A percentile compares a stretch with the other conserved stretches of the same genome.
Conservation (phyloP, 2,797 vertebrate species). For the Lagocephalus sceleratus region DNA sequence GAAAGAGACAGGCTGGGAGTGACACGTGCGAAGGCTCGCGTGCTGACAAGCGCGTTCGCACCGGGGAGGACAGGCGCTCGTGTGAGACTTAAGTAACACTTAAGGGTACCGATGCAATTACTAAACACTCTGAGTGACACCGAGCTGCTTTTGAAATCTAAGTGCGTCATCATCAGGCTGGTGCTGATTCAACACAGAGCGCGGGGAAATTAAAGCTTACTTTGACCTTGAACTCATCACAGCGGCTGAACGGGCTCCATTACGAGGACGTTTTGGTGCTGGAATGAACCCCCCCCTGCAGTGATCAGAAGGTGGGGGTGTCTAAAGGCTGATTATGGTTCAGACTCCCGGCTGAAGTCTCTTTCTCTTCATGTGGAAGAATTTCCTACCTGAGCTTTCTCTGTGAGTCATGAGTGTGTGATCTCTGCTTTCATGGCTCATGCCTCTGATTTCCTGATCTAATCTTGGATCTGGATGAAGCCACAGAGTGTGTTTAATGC, state of each 20-base stretch:
- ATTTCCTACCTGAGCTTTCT: conserved; percentile 17
- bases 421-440: conserved; percentile 12
- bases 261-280: conserved; percentile 32
- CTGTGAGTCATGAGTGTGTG: conserved; percentile 12
- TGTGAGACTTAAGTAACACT: not conserved
- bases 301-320: conserved; percentile 34
- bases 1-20: conserved; percentile 2
- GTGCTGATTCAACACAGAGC: conserved; percentile 11
- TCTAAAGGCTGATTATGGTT: conserved; percentile 46
- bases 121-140: conserved; percentile 1
- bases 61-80: conserved; percentile 2
- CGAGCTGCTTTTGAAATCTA: not conserved
- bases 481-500: conserved; percentile 14
- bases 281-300: conserved; percentile 27
- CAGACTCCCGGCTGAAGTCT: conserved; percentile 8
- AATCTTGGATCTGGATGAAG: conserved; percentile 28
- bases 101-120: not conserved
- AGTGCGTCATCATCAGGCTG: not conserved
- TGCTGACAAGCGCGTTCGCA: not conserved
- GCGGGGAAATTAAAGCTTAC: conserved; percentile 8
- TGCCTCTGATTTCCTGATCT: conserved; percentile 9
- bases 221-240: conserved; percentile 4
- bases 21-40: conserved; percentile 19
- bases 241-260: conserved; percentile 10
- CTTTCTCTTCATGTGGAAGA: not conserved